Percentiles rank a stretch among this genome's conserved stretches.
Evolutionary conservation across 2,113 vertebrate species (phyloP).

Genomic region (Hydrolagus affinis): DNA sequence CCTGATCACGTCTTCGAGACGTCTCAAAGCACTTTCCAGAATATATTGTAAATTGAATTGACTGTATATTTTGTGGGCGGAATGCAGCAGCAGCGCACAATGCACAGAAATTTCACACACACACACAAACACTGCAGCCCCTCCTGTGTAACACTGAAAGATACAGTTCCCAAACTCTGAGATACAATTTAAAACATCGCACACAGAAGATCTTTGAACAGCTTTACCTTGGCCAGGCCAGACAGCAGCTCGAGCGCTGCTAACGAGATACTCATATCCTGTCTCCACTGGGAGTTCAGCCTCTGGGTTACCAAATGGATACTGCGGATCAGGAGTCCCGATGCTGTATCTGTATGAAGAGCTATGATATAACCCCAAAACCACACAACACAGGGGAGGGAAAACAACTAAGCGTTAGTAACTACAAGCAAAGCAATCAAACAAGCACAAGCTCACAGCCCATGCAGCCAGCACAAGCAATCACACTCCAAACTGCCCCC

Average conservation of each 20-base stretch:
- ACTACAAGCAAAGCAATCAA: slow-evolving; percentile 63
- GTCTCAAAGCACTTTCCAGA: no score
- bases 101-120: no score
- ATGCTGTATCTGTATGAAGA: slow-evolving; percentile 94
- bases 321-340: slow-evolving; percentile 86
- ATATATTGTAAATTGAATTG: no score
- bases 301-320: slow-evolving; percentile 92
- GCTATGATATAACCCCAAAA: slow-evolving; percentile 86
- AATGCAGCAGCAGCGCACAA: no score
- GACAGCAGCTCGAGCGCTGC: slow-evolving; percentile 88
- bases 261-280: slow-evolving; percentile 90
- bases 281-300: slow-evolving; percentile 86
- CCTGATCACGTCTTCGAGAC: no score
- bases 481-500: slow-evolving; percentile 40
- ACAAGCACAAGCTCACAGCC: slow-evolving; percentile 54
- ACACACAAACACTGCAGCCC: no score
- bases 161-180: background rate
- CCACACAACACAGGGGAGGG: slow-evolving; percentile 73
- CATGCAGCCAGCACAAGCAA: slow-evolving; percentile 58
- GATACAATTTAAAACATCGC: background rate
- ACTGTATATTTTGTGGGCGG: no score
- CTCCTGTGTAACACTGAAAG: no score
- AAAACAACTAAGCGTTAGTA: slow-evolving; percentile 75
- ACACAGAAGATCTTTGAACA: background rate
- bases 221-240: slow-evolving; percentile 84